Percentiles rank a stretch among this genome's conserved stretches.
phyloP scores from a whole-genome alignment of 2,797 vertebrate species.

The Xiphorhynchus erythropygius region DNA sequence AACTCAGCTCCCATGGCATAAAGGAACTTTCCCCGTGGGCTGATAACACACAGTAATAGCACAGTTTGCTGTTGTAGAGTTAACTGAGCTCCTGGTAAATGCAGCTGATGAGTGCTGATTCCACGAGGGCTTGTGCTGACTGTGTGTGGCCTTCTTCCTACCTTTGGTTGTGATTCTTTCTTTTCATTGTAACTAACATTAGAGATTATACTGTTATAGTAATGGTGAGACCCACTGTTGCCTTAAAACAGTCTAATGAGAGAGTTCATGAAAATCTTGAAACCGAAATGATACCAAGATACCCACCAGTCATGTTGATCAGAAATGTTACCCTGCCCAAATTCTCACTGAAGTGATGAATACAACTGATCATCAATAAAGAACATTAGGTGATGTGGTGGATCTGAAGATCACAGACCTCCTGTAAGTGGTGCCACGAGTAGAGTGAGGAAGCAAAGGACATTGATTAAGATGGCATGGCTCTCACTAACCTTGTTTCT shows the following conservation, averaged over 20 bases:
- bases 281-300: not conserved
- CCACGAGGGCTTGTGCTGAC: not conserved
- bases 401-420: not conserved
- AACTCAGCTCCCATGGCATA: not conserved
- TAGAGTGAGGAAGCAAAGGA: not conserved
- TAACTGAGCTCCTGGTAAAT: not conserved
- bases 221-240: not conserved
- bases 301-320: not conserved
- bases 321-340: not conserved
- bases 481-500: conserved; percentile 22
- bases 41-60: rapidly evolving
- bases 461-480: not conserved
- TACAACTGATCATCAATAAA: not conserved
- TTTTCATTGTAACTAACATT: not conserved
- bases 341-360: not conserved
- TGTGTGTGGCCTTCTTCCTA: not conserved
- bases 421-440: not conserved
- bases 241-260: not conserved
- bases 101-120: not conserved
- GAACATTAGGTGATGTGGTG: not conserved
- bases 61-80: not conserved
- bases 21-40: not conserved
- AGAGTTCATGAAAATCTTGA: not conserved
- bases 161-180: not conserved
- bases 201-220: not conserved